Conservation (phyloP, 2,888 invertebrate species). For the Zaprionus obscuricornis region DNA sequence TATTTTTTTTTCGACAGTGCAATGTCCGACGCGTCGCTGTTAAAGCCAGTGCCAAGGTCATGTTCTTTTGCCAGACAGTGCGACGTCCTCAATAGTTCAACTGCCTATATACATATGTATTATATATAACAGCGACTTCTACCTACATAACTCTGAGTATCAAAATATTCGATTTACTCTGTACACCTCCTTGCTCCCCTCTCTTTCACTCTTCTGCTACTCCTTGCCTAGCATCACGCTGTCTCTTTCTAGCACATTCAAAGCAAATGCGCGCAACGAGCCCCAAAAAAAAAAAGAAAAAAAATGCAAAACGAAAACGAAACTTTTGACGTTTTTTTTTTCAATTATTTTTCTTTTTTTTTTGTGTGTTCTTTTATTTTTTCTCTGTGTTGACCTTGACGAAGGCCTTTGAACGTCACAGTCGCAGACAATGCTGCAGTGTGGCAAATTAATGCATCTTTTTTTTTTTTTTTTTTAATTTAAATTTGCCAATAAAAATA, state of each 20-base stretch:
- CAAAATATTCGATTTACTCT: slow-evolving; percentile 21
- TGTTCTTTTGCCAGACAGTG: slow-evolving; percentile 43
- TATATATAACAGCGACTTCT: too few species aligned
- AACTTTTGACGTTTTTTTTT: too few species aligned
- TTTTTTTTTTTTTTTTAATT: too few species aligned
- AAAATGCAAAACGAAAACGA: background rate
- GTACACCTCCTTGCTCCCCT: too few species aligned
- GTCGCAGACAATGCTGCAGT: slow-evolving; percentile 22
- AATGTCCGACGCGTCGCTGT: slow-evolving; percentile 31
- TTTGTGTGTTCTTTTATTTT: slow-evolving; percentile 23
- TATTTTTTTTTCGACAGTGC: slow-evolving; percentile 34
- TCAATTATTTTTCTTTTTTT: background rate
- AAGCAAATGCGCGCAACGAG: too few species aligned
- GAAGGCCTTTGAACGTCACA: slow-evolving; percentile 38
- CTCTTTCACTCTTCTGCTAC: background rate
- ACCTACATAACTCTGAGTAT: slow-evolving; percentile 47
- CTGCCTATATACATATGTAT: too few species aligned
- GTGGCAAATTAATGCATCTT: too few species aligned
- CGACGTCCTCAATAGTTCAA: slow-evolving; percentile 48
- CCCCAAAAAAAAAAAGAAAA: too few species aligned
- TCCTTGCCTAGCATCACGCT: background rate
- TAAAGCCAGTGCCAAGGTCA: slow-evolving; percentile 42
- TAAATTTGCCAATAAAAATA: too few species aligned
- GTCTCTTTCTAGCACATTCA: too few species aligned
- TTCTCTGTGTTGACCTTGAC: slow-evolving; percentile 65